phyloP scores from a whole-genome alignment of 2,888 invertebrate species.

The Syrphus vitripennis region DNA sequence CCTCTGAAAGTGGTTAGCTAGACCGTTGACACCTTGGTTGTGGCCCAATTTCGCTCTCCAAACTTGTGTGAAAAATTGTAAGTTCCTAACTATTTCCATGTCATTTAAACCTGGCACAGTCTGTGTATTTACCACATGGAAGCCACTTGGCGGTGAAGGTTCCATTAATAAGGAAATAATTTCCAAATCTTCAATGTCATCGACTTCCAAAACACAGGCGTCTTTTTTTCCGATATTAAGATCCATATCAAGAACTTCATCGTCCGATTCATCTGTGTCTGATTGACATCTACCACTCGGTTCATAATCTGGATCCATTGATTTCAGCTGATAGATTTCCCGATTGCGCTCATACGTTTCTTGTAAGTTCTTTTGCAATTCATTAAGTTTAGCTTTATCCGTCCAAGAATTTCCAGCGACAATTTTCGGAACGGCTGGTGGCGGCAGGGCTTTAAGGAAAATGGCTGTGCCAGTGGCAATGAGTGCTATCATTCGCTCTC shows the following conservation, averaged over 20 bases:
- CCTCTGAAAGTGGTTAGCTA: constrained; percentile 83
- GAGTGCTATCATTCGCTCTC: constrained; percentile 93
- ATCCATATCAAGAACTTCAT: constrained; percentile 86
- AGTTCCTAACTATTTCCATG: constrained; percentile 85
- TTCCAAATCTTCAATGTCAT: constrained; percentile 91
- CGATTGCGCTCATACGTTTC: constrained; percentile 88
- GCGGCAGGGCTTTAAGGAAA: constrained; percentile 89
- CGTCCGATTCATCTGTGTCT: constrained; percentile 87
- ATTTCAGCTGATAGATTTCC: constrained; percentile 86
- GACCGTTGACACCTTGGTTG: constrained; percentile 82
- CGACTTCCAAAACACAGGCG: constrained; percentile 91
- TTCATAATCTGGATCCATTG: constrained; percentile 78
- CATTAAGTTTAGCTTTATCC: constrained; percentile 85
- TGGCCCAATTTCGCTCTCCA: constrained; percentile 86
- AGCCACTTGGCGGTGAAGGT: constrained; percentile 88
- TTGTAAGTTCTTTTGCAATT: constrained; percentile 86
- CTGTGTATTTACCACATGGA: constrained; percentile 91
- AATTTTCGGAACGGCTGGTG: constrained; percentile 88
- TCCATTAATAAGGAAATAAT: constrained; percentile 89
- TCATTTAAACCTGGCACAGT: constrained; percentile 87
- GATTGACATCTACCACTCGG: constrained; percentile 74
- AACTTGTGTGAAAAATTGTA: constrained; percentile 93
- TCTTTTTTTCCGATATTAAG: constrained; percentile 89
- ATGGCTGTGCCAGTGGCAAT: constrained; percentile 94
- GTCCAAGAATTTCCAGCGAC: constrained; percentile 86